Evolutionary conservation across 2,888 invertebrate species (phyloP).

Genomic region (Tipula confusa): DNA sequence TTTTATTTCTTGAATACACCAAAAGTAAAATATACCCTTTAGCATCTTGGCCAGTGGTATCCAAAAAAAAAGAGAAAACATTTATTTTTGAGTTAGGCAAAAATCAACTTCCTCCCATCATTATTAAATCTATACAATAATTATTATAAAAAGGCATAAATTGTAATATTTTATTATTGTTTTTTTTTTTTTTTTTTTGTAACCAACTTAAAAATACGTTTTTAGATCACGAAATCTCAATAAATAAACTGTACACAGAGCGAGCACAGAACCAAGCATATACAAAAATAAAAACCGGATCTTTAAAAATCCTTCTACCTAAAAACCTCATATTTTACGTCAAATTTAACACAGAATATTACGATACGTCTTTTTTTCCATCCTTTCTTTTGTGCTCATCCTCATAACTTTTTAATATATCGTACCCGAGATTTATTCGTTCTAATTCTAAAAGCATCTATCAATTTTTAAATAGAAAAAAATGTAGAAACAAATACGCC

Average conservation of each 20-base stretch:
- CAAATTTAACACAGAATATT: background rate
- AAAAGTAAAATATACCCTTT: too few relatives aligned
- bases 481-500: background rate
- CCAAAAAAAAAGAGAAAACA: background rate
- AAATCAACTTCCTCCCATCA: background rate
- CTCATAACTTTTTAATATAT: background rate
- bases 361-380: background rate
- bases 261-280: too few relatives aligned
- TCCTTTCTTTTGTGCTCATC: background rate
- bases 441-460: background rate
- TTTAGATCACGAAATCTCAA: background rate
- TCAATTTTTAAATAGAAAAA: background rate
- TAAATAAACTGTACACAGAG: background rate
- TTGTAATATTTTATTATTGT: too few relatives aligned
- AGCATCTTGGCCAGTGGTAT: background rate
- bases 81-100: background rate
- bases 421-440: background rate
- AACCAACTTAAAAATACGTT: background rate
- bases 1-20: too few relatives aligned
- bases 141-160: background rate
- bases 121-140: background rate
- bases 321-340: constrained; percentile 13
- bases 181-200: too few relatives aligned
- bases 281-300: background rate
- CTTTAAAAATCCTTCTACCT: background rate